Evolutionary conservation across 2,113 vertebrate species (phyloP), one percentile per base, ranked within the genome.

Genomic region (Potamarius usumacintae): DNA sequence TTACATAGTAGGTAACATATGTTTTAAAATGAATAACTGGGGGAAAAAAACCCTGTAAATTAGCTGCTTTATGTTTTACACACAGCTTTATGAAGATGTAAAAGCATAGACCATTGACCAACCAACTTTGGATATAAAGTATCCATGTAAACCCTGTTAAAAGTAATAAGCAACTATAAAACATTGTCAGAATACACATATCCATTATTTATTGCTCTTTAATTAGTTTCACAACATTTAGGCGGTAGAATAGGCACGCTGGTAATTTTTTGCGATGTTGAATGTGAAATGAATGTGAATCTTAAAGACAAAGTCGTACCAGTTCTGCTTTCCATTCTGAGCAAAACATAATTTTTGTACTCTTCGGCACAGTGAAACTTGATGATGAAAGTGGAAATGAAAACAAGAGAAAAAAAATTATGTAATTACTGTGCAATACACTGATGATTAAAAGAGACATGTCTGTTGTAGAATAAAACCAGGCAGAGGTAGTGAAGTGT

Each of bases 251-350:
- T 17, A 27, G 52, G 50, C 82, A 89, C 22, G 15, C 14, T 82
- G 30, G 9, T 62, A n/a, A 15, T 63, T 52, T 58, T 11, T 62
- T 25, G 50, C 12, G 55, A 57, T 34, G 53, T 17, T 27, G 76
- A 27, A 27, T 55, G 25, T 15, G 74, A 86, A 88, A 65, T 72
- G 85, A 87, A 87, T 86, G 53, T 34, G 85, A 89, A 84, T 58
- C 53, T 84, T 84, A 77, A 81, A 42, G 22, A 42, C 85, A 18
- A 84, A 15, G 79, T 84, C 86, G 34, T 7, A 42, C 5, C 15
- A 42, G 60, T 90, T 90, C 88, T 85, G 85, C 85, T 90, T 90
- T 89, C 87, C 77, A 71, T 87, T 74, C 67, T 82, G 57, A 2
- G 11, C 1, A 81, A 83, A 30, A 50, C 1, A 20, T 0, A 11